Evolutionary conservation across 2,888 invertebrate genomes (phyloP).

Genomic region (Nemapogon koenigi): DNA sequence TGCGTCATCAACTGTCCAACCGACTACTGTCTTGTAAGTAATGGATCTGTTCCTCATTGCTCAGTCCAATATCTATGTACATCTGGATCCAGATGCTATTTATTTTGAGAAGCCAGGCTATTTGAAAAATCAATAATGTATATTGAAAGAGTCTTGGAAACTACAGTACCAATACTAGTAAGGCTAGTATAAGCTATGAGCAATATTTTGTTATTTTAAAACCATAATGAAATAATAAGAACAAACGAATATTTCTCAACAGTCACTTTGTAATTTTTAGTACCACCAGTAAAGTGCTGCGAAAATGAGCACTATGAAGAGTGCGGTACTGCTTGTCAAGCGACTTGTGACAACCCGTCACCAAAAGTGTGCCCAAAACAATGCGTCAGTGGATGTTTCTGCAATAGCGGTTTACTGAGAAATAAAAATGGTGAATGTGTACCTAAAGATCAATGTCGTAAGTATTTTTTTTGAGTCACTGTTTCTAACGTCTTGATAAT

Average conservation of each 20-base stretch:
- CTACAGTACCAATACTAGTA: no score
- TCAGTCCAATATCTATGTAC: constrained; percentile 2
- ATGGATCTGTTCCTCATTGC: constrained; percentile 9
- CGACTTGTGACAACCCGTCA: constrained; percentile 13
- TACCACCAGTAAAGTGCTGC: constrained; percentile 10
- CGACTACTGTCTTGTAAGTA: constrained; percentile 4
- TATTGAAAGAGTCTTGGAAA: no score
- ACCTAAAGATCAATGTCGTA: constrained; percentile 14
- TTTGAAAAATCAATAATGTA: no score
- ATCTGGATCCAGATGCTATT: no score
- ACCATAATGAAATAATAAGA: no score
- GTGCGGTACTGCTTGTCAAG: constrained; percentile 15
- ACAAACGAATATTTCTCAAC: no score
- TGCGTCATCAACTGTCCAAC: constrained; percentile 11
- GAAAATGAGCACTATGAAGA: constrained; percentile 9
- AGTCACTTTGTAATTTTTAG: no score
- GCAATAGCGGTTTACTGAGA: constrained; percentile 9
- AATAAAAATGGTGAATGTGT: constrained; percentile 18
- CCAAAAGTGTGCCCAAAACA: constrained; percentile 6
- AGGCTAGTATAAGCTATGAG: no score
- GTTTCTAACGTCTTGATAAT: no score
- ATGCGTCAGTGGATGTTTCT: constrained; percentile 13
- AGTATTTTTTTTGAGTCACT: constrained; percentile 10
- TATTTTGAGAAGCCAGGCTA: no score
- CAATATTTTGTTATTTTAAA: no score